Evolutionary conservation across 2,797 vertebrate genomes (phyloP).

Genomic region (Spizella passerina): DNA sequence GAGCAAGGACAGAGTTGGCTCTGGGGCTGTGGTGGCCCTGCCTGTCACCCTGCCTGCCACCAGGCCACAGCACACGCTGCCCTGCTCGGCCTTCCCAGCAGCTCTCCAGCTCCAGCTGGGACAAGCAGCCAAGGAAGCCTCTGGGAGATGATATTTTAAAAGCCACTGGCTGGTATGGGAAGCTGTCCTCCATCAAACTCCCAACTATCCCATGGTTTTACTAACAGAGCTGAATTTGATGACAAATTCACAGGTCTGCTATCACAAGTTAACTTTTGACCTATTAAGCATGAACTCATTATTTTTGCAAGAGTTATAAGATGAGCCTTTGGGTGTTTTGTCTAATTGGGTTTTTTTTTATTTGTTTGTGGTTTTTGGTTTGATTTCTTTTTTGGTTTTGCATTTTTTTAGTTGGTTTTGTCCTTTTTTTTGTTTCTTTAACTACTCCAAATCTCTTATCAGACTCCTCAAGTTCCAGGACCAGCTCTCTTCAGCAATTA

Average conservation of each 20-base stretch:
- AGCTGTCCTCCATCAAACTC: not conserved
- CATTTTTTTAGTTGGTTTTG: not conserved
- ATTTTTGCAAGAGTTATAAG: not conserved
- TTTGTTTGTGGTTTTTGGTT: not conserved
- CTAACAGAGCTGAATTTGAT: not conserved
- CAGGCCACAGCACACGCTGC: not conserved
- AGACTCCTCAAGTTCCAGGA: not conserved
- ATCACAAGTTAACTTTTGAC: not conserved
- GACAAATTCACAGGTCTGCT: not conserved
- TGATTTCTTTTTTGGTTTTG: not conserved
- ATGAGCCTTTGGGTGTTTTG: not conserved
- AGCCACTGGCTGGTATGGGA: rapidly evolving
- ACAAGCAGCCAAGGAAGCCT: not conserved
- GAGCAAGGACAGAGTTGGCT: rapidly evolving
- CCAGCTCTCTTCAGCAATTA: not conserved
- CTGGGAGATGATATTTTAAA: not conserved
- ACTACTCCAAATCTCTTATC: not conserved
- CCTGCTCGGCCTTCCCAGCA: not conserved
- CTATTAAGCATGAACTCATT: not conserved
- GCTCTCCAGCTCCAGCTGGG: not conserved
- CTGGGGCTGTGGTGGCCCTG: not conserved
- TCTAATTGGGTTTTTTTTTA: not conserved
- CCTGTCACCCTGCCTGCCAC: not conserved
- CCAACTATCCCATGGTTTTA: rapidly evolving
- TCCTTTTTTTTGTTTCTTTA: not conserved